These are phyloP conservation scores for Sycobia sp. DNA, from an alignment of 1,140 invertebrate genomes.

Conservation along the genomic window DNA sequence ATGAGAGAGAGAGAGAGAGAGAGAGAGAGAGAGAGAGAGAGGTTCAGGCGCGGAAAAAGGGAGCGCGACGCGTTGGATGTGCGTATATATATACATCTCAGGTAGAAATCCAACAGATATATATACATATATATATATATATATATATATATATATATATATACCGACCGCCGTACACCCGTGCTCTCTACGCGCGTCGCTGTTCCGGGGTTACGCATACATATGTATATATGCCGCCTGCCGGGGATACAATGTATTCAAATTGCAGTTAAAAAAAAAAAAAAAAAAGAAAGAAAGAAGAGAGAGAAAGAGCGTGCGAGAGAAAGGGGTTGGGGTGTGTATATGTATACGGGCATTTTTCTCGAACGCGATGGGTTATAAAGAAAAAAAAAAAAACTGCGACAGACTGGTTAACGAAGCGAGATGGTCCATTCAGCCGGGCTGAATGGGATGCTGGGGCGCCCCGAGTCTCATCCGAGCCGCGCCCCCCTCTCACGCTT, in stretches of 20 bases:
- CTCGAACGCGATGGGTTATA: conserved; percentile 39
- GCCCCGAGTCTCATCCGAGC: conserved; percentile 38
- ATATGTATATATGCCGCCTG: conserved; percentile 56
- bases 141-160: too few relatives aligned
- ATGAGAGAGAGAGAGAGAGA: conserved; percentile 3
- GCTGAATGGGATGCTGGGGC: conserved; percentile 59
- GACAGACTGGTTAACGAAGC: conserved; percentile 64
- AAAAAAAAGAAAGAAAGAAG: conserved; percentile 27
- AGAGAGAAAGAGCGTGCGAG: too few relatives aligned
- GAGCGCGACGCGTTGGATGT: conserved; percentile 19
- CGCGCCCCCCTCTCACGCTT: too few relatives aligned
- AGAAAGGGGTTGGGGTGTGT: conserved; percentile 58
- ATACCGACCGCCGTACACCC: too few relatives aligned
- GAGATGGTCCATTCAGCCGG: conserved; percentile 59
- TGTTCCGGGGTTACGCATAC: conserved; percentile 46
- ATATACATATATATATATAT: too few relatives aligned
- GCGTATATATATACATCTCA: too few relatives aligned
- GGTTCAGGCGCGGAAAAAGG: conserved; percentile 21
- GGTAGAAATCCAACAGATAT: too few relatives aligned
- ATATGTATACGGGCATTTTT: too few relatives aligned
- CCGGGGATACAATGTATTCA: conserved; percentile 61
- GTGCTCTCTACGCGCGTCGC: conserved; percentile 38
- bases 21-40: conserved; percentile 1
- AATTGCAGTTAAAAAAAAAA: conserved; percentile 47
- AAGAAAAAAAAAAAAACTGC: conserved; percentile 53